These are phyloP conservation scores for Chaetodon trifasciatus DNA, from an alignment of 2,797 vertebrate genomes.

Conservation along the genomic window DNA sequence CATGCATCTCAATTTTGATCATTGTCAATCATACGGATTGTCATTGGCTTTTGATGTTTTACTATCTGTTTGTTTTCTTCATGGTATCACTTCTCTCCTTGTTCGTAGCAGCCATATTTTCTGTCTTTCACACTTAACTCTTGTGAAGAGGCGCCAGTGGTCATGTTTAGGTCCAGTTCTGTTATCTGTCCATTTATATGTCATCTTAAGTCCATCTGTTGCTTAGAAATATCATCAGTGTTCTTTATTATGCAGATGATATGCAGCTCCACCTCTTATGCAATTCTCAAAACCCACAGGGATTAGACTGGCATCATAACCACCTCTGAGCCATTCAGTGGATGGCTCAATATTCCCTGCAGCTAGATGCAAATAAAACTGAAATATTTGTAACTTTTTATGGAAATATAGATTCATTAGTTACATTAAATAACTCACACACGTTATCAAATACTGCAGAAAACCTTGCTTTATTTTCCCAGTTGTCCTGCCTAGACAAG, in stretches of 20 bases:
- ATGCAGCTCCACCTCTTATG: conserved; percentile 52
- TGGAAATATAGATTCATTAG: conserved; percentile 4
- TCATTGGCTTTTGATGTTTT: neutral
- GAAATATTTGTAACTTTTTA: conserved; percentile 21
- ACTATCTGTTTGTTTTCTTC: neutral
- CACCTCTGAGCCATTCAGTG: conserved; percentile 23
- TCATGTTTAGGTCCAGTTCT: conserved; percentile 9
- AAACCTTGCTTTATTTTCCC: neutral
- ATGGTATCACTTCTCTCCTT: neutral
- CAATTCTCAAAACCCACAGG: conserved; percentile 47
- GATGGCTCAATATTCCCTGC: conserved; percentile 35
- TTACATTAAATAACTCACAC: neutral
- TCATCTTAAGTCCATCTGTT: conserved; percentile 27
- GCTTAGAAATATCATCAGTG: conserved; percentile 26
- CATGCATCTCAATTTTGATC: neutral
- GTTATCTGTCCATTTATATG: conserved; percentile 25
- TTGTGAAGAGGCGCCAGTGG: neutral
- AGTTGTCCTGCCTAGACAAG: neutral
- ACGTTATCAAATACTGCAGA: neutral
- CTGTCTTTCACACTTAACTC: neutral
- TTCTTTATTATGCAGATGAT: conserved; percentile 58
- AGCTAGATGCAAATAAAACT: conserved; percentile 13
- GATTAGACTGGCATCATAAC: conserved; percentile 46
- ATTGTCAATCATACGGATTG: neutral
- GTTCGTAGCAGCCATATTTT: neutral